These are phyloP conservation scores for Myotis pilosus DNA, from an alignment of 2,797 vertebrate genomes.

Conservation along the genomic window DNA sequence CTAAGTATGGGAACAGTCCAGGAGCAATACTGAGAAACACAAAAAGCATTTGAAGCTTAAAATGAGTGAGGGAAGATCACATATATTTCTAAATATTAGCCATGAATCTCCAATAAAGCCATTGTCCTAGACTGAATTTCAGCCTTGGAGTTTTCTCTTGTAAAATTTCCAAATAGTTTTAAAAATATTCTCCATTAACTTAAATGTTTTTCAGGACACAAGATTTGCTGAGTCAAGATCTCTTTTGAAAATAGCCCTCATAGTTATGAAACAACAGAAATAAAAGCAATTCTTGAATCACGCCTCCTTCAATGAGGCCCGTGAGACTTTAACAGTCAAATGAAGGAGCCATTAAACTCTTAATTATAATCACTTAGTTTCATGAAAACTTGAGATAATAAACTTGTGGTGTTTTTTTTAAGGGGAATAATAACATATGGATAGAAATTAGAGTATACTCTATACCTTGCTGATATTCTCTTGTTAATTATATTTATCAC, in stretches of 20 bases:
- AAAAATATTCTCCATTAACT: neutral
- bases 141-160: neutral
- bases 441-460: conserved; percentile 18
- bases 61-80: neutral
- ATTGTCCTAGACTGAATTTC: neutral
- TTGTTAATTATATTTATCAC: conserved; percentile 55
- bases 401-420: neutral
- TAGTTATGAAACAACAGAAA: neutral
- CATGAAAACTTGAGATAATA: conserved; percentile 43
- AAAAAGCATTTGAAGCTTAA: neutral
- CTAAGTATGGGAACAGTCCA: neutral
- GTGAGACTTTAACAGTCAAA: neutral
- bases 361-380: conserved; percentile 53
- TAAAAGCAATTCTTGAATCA: conserved; percentile 7
- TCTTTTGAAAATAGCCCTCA: conserved; percentile 8
- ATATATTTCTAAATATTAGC: conserved; percentile 1
- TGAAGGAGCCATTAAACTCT: neutral
- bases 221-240: neutral
- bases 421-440: neutral
- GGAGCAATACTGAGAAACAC: neutral
- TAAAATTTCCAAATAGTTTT: neutral
- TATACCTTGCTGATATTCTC: neutral
- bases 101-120: neutral
- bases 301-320: neutral
- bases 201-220: neutral